Percentiles rank a stretch among this genome's conserved stretches.
Evolutionary conservation across 2,113 vertebrate species (phyloP).

Genomic region (Plectropomus leopardus): DNA sequence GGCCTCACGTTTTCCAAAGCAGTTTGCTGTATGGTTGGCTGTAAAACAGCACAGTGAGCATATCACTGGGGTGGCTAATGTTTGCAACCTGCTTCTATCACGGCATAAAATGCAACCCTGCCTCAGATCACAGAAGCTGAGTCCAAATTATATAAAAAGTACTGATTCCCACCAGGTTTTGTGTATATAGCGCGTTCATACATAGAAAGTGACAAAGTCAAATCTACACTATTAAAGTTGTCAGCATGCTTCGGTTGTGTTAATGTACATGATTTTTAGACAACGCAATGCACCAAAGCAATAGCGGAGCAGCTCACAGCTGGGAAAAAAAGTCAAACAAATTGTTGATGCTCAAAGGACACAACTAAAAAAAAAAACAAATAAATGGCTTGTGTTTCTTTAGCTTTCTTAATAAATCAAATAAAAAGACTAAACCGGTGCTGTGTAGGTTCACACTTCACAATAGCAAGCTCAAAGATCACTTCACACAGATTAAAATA

Average conservation of each 20-base stretch:
- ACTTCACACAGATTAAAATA: no score
- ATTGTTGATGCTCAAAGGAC: neutral
- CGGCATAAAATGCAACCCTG: constrained; percentile 47
- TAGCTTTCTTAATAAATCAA: neutral
- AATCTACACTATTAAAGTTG: neutral
- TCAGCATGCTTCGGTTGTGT: neutral
- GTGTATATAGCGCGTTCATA: neutral
- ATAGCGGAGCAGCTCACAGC: neutral
- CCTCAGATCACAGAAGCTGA: constrained; percentile 51
- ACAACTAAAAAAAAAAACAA: neutral
- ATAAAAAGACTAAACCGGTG: no score
- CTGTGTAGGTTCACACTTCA: no score
- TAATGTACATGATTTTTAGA: neutral
- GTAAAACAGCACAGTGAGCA: constrained; percentile 77
- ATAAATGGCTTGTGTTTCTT: neutral
- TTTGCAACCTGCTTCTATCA: constrained; percentile 64
- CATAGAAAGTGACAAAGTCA: constrained; percentile 3
- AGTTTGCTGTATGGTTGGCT: constrained; percentile 59
- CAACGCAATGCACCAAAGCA: neutral
- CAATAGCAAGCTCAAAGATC: no score
- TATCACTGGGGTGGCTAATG: constrained; percentile 61
- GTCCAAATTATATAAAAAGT: constrained; percentile 34
- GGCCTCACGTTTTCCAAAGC: constrained; percentile 67
- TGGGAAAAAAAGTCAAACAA: constrained; percentile 12
- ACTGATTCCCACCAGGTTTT: constrained; percentile 27